Percentiles rank a stretch among this genome's conserved stretches.
phyloP scores from a whole-genome alignment of 2,113 vertebrate species.

The Rafetus swinhoei region DNA sequence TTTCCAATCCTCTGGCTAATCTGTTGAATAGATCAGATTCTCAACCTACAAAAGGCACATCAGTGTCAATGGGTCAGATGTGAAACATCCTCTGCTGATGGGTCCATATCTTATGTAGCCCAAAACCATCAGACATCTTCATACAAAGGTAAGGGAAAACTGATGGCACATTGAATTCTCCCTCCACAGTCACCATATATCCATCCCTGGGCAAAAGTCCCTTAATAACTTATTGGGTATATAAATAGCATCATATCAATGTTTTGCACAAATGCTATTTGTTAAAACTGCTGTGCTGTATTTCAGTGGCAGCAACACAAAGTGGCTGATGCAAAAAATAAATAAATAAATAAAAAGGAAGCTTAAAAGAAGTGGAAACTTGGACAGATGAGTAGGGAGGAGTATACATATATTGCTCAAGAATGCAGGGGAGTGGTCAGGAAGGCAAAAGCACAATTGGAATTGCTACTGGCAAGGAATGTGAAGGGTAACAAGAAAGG shows the following conservation, averaged over 20 bases:
- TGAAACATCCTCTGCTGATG: background rate
- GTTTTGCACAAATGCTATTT: constrained; percentile 22
- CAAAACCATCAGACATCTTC: background rate
- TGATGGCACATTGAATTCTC: background rate
- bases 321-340: too few relatives aligned
- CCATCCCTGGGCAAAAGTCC: background rate
- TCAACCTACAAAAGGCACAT: rapidly evolving
- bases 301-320: constrained; percentile 19
- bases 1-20: background rate
- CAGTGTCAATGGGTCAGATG: background rate
- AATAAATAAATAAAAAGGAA: too few relatives aligned
- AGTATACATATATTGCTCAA: too few relatives aligned
- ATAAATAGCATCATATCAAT: constrained; percentile 10
- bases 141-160: background rate
- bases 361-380: too few relatives aligned
- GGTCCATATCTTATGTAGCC: background rate
- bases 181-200: background rate
- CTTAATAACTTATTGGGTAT: constrained; percentile 31
- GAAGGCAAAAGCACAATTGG: too few relatives aligned
- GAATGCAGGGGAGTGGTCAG: too few relatives aligned
- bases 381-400: too few relatives aligned
- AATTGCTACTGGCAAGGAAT: too few relatives aligned
- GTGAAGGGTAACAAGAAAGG: too few relatives aligned
- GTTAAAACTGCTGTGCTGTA: background rate
- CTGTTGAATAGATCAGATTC: background rate